Evolutionary conservation across 1,140 invertebrate species (phyloP).

Genomic region (Brachionus sp.): DNA sequence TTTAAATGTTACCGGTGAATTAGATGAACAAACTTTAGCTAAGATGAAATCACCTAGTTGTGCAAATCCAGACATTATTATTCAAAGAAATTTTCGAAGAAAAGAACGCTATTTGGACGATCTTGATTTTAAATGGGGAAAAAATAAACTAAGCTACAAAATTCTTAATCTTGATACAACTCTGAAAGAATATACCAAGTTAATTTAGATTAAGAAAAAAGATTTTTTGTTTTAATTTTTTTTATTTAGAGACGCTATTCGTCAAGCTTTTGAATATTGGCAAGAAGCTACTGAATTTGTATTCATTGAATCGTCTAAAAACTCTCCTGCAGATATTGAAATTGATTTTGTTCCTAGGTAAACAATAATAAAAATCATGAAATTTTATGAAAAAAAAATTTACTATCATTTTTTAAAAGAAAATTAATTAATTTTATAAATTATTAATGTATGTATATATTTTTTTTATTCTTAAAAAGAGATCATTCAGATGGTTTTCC

Average conservation of each 20-base stretch:
- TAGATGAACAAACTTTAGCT: not conserved
- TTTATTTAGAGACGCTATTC: too few species aligned
- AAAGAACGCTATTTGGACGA: not conserved
- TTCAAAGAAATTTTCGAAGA: not conserved
- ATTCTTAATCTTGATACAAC: not conserved
- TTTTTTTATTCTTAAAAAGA: too few species aligned
- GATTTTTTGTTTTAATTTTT: too few species aligned
- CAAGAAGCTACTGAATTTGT: constrained; percentile 4
- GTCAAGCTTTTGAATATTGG: constrained; percentile 10
- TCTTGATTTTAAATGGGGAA: not conserved
- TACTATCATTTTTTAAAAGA: too few species aligned
- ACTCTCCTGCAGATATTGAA: not conserved
- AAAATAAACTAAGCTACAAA: not conserved
- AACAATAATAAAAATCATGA: too few species aligned
- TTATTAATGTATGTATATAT: too few species aligned
- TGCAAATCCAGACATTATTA: constrained; percentile 7
- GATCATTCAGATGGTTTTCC: not conserved
- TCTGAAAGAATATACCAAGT: not conserved
- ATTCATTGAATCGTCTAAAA: not conserved
- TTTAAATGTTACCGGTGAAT: constrained; percentile 11
- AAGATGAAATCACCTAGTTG: constrained; percentile 31
- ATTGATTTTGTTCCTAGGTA: constrained; percentile 31
- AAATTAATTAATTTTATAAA: too few species aligned
- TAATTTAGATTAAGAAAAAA: too few species aligned
- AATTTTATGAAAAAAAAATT: too few species aligned